Percentiles rank a stretch among this genome's conserved stretches.
Evolutionary conservation across 2,113 vertebrate genomes (phyloP).

Genomic region (Pseudolaguvia tuberculata): DNA sequence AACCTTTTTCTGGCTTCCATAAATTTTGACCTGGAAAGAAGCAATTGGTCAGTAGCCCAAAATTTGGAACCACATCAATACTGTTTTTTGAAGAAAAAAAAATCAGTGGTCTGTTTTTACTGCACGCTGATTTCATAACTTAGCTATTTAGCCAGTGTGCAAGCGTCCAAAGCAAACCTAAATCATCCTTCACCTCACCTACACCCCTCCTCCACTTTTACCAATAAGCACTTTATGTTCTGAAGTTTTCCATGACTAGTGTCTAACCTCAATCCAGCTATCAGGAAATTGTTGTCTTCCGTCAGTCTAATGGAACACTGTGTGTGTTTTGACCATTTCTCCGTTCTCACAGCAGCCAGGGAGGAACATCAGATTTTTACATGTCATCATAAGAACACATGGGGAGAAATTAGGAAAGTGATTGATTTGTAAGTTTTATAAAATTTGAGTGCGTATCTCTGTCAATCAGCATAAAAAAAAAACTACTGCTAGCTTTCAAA

Average conservation of each 20-base stretch:
- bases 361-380: background rate
- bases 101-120: constrained; percentile 21
- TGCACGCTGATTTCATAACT: constrained; percentile 41
- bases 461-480: constrained; percentile 23
- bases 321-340: constrained; percentile 29
- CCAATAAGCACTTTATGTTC: constrained; percentile 30
- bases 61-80: constrained; percentile 28
- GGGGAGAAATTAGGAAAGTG: background rate
- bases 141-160: constrained; percentile 20
- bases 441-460: background rate
- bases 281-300: constrained; percentile 37
- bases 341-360: background rate
- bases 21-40: constrained; percentile 41
- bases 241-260: constrained; percentile 23
- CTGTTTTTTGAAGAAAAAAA: constrained; percentile 16
- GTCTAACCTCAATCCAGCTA: constrained; percentile 29
- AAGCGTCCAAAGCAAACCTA: constrained; percentile 32
- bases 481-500: background rate
- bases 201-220: too few species aligned
- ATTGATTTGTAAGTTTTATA: constrained; percentile 1
- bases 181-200: background rate
- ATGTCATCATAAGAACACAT: background rate
- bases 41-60: constrained; percentile 14
- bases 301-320: constrained; percentile 9
- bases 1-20: constrained; percentile 23